Conservation (phyloP, 2,888 invertebrate species). For the Lumbricus terrestris region DNA sequence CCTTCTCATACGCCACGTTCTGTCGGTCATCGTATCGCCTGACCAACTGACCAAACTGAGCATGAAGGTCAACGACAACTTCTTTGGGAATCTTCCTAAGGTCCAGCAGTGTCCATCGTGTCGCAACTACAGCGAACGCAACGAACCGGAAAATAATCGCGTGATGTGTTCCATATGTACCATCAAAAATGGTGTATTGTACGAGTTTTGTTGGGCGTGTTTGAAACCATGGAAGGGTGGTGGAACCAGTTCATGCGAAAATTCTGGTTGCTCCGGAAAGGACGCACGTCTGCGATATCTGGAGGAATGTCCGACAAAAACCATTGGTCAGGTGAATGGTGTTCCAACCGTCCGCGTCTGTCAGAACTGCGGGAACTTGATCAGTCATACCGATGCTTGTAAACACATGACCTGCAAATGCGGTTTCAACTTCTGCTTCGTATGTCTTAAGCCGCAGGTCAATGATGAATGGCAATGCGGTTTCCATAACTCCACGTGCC, state of each 20-base stretch:
- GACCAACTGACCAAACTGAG: no score
- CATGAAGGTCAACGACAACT: no score
- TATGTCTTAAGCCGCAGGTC: background rate
- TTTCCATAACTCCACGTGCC: background rate
- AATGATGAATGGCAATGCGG: background rate
- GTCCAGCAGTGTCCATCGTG: slow-evolving; percentile 19
- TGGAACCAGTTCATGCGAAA: background rate
- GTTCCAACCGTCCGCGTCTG: slow-evolving; percentile 8
- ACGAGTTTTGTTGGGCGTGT: slow-evolving; percentile 18
- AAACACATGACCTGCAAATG: slow-evolving; percentile 27
- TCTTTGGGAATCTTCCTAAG: no score
- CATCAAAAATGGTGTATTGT: background rate
- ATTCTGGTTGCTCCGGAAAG: background rate
- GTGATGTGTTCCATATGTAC: background rate
- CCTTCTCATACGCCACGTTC: no score
- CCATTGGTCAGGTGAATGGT: background rate
- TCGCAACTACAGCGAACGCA: background rate
- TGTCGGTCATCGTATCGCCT: no score
- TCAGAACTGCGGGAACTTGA: slow-evolving; percentile 9
- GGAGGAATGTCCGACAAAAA: background rate
- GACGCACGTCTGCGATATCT: background rate
- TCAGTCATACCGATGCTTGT: slow-evolving; percentile 13
- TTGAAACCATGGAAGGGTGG: background rate
- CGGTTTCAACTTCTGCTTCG: slow-evolving; percentile 22
- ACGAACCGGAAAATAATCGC: background rate